These are phyloP conservation scores for Toxostoma redivivum DNA, from an alignment of 2,113 vertebrate genomes.

Conservation along the genomic window DNA sequence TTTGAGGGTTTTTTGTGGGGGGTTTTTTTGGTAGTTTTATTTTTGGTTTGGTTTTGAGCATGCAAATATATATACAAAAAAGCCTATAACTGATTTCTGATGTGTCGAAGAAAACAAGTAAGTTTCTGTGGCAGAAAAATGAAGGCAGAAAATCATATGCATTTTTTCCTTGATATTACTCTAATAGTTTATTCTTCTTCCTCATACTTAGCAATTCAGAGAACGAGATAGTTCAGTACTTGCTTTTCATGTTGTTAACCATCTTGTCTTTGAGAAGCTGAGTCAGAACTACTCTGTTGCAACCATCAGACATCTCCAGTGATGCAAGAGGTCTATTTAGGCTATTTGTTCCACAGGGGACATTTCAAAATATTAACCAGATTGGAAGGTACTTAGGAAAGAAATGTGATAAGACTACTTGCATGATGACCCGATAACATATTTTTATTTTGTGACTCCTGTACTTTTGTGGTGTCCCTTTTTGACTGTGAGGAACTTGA, in stretches of 20 bases:
- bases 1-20: rapidly evolving
- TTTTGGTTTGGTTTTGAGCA: not conserved
- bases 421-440: not conserved
- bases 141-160: not conserved
- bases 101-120: not conserved
- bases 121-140: not conserved
- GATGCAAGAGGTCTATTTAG: not conserved
- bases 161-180: not conserved
- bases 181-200: not conserved
- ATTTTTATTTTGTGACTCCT: not conserved
- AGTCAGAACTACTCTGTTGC: not conserved
- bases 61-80: not conserved
- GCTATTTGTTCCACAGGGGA: not conserved
- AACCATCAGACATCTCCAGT: not conserved
- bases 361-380: not conserved
- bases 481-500: not conserved
- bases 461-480: not conserved
- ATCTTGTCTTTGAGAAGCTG: not conserved
- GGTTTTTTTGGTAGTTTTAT: not conserved
- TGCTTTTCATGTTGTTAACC: not conserved
- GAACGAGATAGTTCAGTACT: not conserved
- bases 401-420: not conserved
- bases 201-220: not conserved
- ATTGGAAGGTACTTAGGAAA: not conserved
- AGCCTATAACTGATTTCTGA: not conserved